phyloP scores from a whole-genome alignment of 1,140 invertebrate species.

The Lepidurus apus region DNA sequence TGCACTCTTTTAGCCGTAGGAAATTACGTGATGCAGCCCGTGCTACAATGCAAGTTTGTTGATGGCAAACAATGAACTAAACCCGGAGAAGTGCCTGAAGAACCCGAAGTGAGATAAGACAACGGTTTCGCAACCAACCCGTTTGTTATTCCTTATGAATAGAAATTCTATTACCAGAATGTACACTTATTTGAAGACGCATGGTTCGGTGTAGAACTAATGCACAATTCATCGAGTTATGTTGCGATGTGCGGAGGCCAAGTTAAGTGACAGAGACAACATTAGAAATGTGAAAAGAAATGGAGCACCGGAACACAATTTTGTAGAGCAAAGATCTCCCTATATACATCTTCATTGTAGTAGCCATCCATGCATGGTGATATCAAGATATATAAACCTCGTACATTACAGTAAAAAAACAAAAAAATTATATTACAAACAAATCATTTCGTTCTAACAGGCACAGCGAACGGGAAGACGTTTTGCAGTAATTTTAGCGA shows the following conservation, averaged over 20 bases:
- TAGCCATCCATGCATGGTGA: background rate
- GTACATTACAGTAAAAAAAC: background rate
- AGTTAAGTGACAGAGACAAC: background rate
- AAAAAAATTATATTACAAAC: background rate
- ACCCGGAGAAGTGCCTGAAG: constrained; percentile 8
- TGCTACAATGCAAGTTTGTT: background rate
- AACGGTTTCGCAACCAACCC: background rate
- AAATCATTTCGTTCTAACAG: background rate
- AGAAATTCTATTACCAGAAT: background rate
- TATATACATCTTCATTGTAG: background rate
- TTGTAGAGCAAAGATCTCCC: background rate
- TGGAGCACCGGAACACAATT: background rate
- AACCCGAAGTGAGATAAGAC: constrained; percentile 2
- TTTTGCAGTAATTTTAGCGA: no score
- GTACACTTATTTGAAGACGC: background rate
- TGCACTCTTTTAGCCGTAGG: background rate
- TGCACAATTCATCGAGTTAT: background rate
- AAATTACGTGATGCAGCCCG: background rate
- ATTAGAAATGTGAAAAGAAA: background rate
- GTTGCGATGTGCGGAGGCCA: background rate
- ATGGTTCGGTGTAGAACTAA: background rate
- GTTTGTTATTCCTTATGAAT: background rate
- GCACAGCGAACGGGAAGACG: background rate
- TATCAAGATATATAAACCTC: constrained; percentile 6
- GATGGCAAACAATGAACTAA: background rate